Evolutionary conservation across 2,888 invertebrate genomes (phyloP).

Genomic region (Gastrophysa polygoni): DNA sequence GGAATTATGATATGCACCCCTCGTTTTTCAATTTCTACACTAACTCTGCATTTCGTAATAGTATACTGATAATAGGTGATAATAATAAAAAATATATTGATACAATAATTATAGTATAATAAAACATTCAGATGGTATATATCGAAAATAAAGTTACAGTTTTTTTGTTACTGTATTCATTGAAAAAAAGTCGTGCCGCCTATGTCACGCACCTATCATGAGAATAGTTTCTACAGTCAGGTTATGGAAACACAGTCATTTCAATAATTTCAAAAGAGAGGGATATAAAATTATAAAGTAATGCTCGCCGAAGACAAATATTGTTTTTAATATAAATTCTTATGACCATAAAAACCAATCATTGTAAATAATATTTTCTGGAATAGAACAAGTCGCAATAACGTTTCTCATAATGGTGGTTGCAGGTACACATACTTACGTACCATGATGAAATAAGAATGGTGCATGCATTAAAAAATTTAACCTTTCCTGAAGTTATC

Average conservation of each 20-base stretch:
- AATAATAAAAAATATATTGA: too few species aligned
- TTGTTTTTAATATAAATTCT: conserved; percentile 54
- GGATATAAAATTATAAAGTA: conserved; percentile 51
- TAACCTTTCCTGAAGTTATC: too few species aligned
- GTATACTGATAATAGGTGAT: too few species aligned
- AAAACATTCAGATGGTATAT: background rate
- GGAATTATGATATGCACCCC: too few species aligned
- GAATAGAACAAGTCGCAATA: conserved; percentile 38
- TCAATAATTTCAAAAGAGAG: conserved; percentile 50
- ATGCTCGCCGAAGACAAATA: conserved; percentile 51
- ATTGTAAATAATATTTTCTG: conserved; percentile 51
- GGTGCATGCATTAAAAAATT: too few species aligned
- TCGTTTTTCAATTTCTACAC: too few species aligned
- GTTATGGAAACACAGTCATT: conserved; percentile 50
- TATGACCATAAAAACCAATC: conserved; percentile 49
- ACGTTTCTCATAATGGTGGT: conserved; percentile 6
- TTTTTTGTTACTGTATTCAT: background rate
- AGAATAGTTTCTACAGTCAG: conserved; percentile 13
- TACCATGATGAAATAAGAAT: too few species aligned
- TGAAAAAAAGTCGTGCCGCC: background rate
- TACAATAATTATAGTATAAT: background rate
- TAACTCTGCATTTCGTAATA: too few species aligned
- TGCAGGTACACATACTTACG: too few species aligned
- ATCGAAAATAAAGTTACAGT: background rate
- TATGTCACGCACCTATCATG: conserved; percentile 1